Percentiles rank a stretch among this genome's conserved stretches.
These are phyloP conservation scores for Eurosta solidaginis DNA, from an alignment of 1,140 invertebrate genomes.

Conservation along the genomic window DNA sequence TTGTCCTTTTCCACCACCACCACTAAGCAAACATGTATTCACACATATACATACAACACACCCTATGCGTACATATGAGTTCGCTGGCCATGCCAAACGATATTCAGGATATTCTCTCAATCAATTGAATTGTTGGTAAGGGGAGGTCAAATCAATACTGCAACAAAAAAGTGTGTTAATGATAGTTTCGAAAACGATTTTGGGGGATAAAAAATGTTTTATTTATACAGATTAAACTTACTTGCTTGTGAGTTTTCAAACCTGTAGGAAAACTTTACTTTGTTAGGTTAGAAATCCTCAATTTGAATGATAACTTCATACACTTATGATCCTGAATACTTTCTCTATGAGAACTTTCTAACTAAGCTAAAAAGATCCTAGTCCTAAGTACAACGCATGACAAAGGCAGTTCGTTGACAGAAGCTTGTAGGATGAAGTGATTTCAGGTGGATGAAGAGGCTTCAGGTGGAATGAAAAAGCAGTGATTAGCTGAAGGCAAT, in stretches of 20 bases:
- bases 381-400: no score
- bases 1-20: neutral
- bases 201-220: neutral
- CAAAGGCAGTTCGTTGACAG: no score
- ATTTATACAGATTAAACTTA: neutral
- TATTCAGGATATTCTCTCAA: neutral
- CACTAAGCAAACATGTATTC: neutral
- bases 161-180: constrained; percentile 8
- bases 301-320: no score
- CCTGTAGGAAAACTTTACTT: neutral
- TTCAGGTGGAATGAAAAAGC: no score
- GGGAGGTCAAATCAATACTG: neutral
- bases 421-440: no score
- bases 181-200: constrained; percentile 20
- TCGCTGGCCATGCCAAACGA: neutral
- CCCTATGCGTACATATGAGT: neutral
- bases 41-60: neutral
- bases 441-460: no score
- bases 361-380: no score
- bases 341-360: no score
- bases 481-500: no score
- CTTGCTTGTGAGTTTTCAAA: no score
- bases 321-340: no score
- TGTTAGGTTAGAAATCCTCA: no score
- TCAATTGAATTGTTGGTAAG: neutral